A percentile compares a stretch with the other conserved stretches of the same genome.
These are phyloP conservation scores for Hemistola chrysoprasaria DNA, from an alignment of 2,888 invertebrate species.

Conservation along the genomic window DNA sequence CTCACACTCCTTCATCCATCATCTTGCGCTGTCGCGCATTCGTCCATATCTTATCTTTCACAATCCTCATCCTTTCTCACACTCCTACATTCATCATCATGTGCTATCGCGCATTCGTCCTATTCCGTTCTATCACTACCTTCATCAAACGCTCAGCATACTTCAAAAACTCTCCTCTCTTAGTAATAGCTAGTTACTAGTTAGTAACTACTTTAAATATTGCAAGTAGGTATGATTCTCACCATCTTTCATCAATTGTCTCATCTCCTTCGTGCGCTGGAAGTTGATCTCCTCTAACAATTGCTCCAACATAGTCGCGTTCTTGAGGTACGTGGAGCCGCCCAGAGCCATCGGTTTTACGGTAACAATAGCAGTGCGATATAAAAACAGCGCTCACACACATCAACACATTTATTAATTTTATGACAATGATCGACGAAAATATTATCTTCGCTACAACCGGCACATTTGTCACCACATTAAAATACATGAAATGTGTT, in stretches of 20 bases:
- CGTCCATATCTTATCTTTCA: too few relatives aligned
- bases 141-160: too few relatives aligned
- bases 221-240: slow-evolving; percentile 34
- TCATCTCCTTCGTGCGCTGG: slow-evolving; percentile 95
- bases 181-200: too few relatives aligned
- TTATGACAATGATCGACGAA: slow-evolving; percentile 15
- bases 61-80: too few relatives aligned
- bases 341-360: slow-evolving; percentile 59
- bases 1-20: too few relatives aligned
- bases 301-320: slow-evolving; percentile 90
- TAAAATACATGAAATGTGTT: slow-evolving; percentile 5
- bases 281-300: slow-evolving; percentile 95
- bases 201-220: too few relatives aligned
- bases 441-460: slow-evolving; percentile 14
- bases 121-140: too few relatives aligned
- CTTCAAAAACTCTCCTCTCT: too few relatives aligned
- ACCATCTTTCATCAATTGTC: slow-evolving; percentile 94
- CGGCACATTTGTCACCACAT: slow-evolving; percentile 30
- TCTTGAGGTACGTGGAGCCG: slow-evolving; percentile 60
- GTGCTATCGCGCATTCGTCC: too few relatives aligned
- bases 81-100: too few relatives aligned
- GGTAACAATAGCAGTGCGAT: slow-evolving; percentile 9
- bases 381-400: too few relatives aligned
- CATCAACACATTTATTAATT: slow-evolving; percentile 35
- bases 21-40: too few relatives aligned